phyloP scores from a whole-genome alignment of 2,113 vertebrate genomes.

The Syngnathus typhle region DNA sequence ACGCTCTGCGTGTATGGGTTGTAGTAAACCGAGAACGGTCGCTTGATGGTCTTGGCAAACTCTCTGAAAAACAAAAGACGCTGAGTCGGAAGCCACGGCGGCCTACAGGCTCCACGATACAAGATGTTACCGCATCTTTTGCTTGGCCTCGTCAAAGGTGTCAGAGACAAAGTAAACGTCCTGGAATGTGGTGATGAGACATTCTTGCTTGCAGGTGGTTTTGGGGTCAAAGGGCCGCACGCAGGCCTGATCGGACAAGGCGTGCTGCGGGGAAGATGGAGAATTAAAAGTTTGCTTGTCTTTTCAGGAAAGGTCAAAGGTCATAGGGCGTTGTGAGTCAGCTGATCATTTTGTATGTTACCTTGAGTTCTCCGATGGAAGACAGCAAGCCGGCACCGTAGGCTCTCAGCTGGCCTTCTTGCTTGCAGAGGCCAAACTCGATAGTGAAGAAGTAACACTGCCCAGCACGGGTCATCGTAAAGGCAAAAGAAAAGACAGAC shows the following conservation, averaged over 20 bases:
- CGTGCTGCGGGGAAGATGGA: slow-evolving; percentile 77
- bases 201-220: slow-evolving; percentile 90
- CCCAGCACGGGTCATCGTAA: too few relatives aligned
- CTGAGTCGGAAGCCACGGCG: neutral
- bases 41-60: slow-evolving; percentile 90
- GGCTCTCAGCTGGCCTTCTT: slow-evolving; percentile 91
- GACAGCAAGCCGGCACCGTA: slow-evolving; percentile 95
- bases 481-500: neutral
- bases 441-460: slow-evolving; percentile 99
- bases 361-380: slow-evolving; percentile 93
- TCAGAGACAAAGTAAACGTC: slow-evolving; percentile 95
- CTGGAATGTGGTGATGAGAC: slow-evolving; percentile 96
- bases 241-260: slow-evolving; percentile 85
- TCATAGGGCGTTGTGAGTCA: neutral
- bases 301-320: neutral
- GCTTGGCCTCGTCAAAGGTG: slow-evolving; percentile 97
- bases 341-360: slow-evolving; percentile 35
- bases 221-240: slow-evolving; percentile 92
- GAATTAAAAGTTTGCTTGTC: too few relatives aligned
- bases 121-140: slow-evolving; percentile 86
- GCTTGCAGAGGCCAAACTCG: slow-evolving; percentile 97
- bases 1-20: slow-evolving; percentile 95
- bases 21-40: slow-evolving; percentile 97
- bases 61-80: slow-evolving; percentile 70
- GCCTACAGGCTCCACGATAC: neutral